phyloP scores from a whole-genome alignment of 1,140 invertebrate species.

The Trachymyrmex cornetzi region DNA sequence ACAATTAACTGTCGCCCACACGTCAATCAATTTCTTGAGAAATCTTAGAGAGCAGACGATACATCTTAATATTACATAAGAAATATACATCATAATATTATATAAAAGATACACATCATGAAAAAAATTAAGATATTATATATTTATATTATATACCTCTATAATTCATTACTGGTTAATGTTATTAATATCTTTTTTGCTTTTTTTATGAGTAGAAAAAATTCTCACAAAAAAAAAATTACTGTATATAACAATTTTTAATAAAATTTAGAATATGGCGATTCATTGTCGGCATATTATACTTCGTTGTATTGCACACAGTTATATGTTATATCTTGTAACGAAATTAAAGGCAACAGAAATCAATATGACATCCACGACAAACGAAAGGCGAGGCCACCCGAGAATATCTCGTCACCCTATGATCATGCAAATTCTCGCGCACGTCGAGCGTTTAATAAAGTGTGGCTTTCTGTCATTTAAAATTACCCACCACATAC shows the following conservation, averaged over 20 bases:
- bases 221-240: not conserved
- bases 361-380: not conserved
- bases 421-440: conserved; percentile 51
- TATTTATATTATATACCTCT: not conserved
- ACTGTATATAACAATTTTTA: not conserved
- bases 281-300: not conserved
- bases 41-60: not conserved
- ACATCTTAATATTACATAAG: conserved; percentile 6
- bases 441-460: conserved; percentile 17
- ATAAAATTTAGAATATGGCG: not conserved
- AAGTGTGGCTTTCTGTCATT: conserved; percentile 40
- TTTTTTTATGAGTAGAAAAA: not conserved
- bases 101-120: not conserved
- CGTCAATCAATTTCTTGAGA: not conserved
- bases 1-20: not conserved
- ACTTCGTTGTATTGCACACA: not conserved
- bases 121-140: not conserved
- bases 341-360: not conserved
- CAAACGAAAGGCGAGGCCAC: not conserved
- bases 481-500: conserved; percentile 35
- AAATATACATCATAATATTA: not conserved
- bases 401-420: conserved; percentile 13
- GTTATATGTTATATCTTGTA: not conserved
- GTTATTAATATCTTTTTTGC: not conserved
- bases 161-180: not conserved